Percentiles rank a stretch among this genome's conserved stretches.
Evolutionary conservation across 2,113 vertebrate genomes (phyloP).

Genomic region (Mesembrinibis cayennensis): DNA sequence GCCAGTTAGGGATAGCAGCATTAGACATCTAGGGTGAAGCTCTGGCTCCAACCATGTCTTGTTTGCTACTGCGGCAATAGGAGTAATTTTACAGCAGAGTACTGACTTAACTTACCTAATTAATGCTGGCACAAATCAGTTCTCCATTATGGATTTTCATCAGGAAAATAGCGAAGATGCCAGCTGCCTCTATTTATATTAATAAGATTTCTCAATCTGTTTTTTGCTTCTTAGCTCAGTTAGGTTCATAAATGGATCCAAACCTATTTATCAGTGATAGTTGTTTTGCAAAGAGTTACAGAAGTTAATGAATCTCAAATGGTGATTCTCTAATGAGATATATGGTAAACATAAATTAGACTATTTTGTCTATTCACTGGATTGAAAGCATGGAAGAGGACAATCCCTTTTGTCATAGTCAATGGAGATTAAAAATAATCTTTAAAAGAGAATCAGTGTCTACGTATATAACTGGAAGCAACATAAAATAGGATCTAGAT

Average conservation of each 20-base stretch:
- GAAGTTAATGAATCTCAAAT: slow-evolving; percentile 46
- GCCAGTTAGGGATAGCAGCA: neutral
- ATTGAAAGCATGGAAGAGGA: neutral
- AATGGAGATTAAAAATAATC: neutral
- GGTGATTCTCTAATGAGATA: slow-evolving; percentile 29
- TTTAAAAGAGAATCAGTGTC: neutral
- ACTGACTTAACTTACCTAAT: slow-evolving; percentile 46
- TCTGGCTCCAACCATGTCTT: slow-evolving; percentile 20
- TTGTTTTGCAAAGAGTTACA: slow-evolving; percentile 42
- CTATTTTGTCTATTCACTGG: neutral
- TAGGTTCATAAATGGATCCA: slow-evolving; percentile 22
- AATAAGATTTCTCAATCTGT: slow-evolving; percentile 38
- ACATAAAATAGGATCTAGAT: neutral
- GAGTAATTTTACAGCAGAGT: slow-evolving; percentile 35
- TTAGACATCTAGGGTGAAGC: neutral
- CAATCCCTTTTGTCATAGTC: neutral
- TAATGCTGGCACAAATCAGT: slow-evolving; percentile 22
- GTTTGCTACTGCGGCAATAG: neutral
- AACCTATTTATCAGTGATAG: slow-evolving; percentile 7
- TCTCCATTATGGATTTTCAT: slow-evolving; percentile 37
- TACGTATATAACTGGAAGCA: neutral
- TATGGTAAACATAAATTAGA: neutral
- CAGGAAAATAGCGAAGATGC: slow-evolving; percentile 27
- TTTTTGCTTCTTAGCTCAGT: slow-evolving; percentile 28
- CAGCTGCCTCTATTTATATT: slow-evolving; percentile 55